A percentile compares a stretch with the other conserved stretches of the same genome.
phyloP scores from a whole-genome alignment of 2,113 vertebrate species.

The Colaptes auratus region DNA sequence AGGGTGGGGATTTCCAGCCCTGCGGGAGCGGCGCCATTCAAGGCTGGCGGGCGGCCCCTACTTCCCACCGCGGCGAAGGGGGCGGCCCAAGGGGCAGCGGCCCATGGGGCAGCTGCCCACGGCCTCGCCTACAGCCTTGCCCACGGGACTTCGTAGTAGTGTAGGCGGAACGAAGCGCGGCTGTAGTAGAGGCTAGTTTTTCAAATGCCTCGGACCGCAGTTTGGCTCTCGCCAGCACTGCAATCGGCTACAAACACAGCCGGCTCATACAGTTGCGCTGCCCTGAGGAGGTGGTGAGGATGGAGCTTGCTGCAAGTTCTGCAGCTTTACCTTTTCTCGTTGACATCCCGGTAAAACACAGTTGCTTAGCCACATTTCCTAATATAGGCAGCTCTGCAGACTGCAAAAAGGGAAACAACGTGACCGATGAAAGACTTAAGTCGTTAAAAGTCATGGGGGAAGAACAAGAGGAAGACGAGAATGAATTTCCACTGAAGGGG shows the following conservation, averaged over 20 bases:
- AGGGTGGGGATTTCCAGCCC: neutral
- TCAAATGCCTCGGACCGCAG: fast-evolving
- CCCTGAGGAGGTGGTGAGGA: fast-evolving
- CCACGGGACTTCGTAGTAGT: no score
- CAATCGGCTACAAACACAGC: fast-evolving
- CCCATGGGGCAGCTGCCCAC: no score
- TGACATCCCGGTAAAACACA: fast-evolving
- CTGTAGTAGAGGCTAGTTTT: no score
- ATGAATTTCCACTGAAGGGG: neutral
- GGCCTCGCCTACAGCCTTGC: no score
- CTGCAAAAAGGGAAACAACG: fast-evolving
- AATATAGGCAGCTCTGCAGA: neutral
- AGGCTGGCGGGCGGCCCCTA: neutral
- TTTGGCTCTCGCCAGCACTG: fast-evolving
- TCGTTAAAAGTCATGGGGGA: neutral
- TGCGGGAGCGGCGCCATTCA: neutral
- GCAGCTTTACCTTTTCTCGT: neutral
- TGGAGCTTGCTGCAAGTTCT: fast-evolving
- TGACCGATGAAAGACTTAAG: fast-evolving
- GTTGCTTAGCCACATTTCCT: neutral
- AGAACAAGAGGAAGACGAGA: neutral
- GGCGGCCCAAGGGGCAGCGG: neutral
- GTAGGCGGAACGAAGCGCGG: no score
- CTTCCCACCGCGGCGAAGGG: neutral
- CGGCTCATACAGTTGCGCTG: fast-evolving